phyloP scores from a whole-genome alignment of 2,113 vertebrate species.

The Crotalus horridus region DNA sequence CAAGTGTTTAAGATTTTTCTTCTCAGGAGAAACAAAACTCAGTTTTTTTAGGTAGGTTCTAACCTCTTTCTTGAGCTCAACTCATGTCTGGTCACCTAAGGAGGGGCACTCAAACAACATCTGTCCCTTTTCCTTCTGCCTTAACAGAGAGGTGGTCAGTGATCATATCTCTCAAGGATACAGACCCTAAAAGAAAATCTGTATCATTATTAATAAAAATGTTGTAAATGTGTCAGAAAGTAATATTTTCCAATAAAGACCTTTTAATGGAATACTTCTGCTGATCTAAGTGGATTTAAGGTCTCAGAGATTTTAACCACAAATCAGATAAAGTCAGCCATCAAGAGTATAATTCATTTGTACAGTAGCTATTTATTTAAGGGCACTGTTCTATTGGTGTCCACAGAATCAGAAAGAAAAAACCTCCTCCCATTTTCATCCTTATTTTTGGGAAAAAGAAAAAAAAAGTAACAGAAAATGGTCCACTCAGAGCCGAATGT shows the following conservation, averaged over 20 bases:
- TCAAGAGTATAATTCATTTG: not conserved
- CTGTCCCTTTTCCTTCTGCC: not conserved
- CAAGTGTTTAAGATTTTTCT: not conserved
- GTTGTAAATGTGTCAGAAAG: not conserved
- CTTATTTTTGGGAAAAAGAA: not conserved
- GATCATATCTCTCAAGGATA: not conserved
- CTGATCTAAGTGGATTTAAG: not conserved
- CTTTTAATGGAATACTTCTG: not conserved
- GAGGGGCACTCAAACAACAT: not conserved
- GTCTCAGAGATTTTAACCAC: not conserved
- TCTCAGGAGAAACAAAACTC: not conserved
- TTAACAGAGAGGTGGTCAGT: not conserved
- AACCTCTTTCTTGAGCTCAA: not conserved
- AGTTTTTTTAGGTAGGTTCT: not conserved
- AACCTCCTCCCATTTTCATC: not conserved
- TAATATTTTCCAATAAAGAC: not conserved
- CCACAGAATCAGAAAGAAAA: not conserved
- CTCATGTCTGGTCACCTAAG: not conserved
- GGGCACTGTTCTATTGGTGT: not conserved
- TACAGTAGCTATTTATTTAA: not conserved
- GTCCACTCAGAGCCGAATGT: slow-evolving; percentile 78
- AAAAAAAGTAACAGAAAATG: not conserved
- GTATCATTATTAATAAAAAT: not conserved
- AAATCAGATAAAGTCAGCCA: not conserved
- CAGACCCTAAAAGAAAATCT: not conserved